phyloP scores from a whole-genome alignment of 2,113 vertebrate species.

The Tauraco erythrolophus region DNA sequence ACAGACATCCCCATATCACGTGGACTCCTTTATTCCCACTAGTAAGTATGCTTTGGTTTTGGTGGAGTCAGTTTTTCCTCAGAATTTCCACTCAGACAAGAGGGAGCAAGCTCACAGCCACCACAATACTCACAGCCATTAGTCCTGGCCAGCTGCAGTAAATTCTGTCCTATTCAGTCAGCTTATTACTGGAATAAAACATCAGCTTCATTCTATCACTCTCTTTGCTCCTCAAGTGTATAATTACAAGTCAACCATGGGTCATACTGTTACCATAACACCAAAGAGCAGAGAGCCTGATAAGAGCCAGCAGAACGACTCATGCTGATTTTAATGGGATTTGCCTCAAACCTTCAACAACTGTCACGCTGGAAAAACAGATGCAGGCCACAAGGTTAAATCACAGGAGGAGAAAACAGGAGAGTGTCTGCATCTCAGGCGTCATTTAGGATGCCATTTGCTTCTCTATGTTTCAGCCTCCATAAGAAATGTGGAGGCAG shows the following conservation, averaged over 20 bases:
- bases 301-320: neutral
- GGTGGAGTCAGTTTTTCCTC: constrained; percentile 48
- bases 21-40: constrained; percentile 26
- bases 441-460: neutral
- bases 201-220: neutral
- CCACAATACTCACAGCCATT: constrained; percentile 14
- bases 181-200: constrained; percentile 49
- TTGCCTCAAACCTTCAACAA: neutral
- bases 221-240: constrained; percentile 27
- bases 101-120: neutral
- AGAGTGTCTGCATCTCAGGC: neutral
- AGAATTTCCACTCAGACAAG: constrained; percentile 5
- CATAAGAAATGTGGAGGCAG: neutral
- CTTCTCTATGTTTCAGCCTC: neutral
- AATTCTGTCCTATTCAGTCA: constrained; percentile 29
- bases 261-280: constrained; percentile 22
- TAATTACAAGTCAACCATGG: constrained; percentile 23
- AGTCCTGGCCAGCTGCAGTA: constrained; percentile 43
- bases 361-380: neutral
- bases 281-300: constrained; percentile 17
- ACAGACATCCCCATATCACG: neutral
- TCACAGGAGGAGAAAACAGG: neutral
- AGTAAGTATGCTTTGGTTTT: constrained; percentile 12
- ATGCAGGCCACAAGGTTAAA: neutral
- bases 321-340: neutral